Conservation (phyloP, 2,888 invertebrate species). For the Dicyrtomina minuta region DNA sequence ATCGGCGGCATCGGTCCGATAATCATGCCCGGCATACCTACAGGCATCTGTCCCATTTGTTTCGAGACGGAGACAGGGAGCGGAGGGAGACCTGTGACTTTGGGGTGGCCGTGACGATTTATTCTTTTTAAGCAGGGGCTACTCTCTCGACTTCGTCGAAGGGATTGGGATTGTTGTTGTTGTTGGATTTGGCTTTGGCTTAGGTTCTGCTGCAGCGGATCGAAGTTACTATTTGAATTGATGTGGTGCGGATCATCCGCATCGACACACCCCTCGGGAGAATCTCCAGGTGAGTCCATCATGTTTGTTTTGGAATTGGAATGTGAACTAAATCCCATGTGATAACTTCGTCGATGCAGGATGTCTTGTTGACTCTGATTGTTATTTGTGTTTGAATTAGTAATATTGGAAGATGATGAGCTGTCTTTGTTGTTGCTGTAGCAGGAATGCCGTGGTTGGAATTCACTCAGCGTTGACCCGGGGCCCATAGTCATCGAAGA, state of each 20-base stretch:
- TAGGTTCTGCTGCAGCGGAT: neutral
- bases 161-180: too few species aligned
- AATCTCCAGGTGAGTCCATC: neutral
- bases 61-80: slow-evolving; percentile 33
- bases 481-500: too few species aligned
- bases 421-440: neutral
- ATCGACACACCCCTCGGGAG: neutral
- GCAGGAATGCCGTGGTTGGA: slow-evolving; percentile 38
- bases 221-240: neutral
- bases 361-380: too few species aligned
- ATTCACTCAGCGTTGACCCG: slow-evolving; percentile 38
- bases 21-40: neutral
- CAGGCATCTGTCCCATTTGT: neutral
- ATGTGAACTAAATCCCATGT: too few species aligned
- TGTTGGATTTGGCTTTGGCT: neutral
- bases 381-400: too few species aligned
- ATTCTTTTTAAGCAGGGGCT: slow-evolving; percentile 51
- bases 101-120: slow-evolving; percentile 35
- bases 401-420: too few species aligned
- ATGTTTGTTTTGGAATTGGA: too few species aligned
- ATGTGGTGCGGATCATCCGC: neutral
- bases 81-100: slow-evolving; percentile 48
- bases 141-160: slow-evolving; percentile 44
- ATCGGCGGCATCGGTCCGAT: slow-evolving; percentile 9
- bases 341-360: too few species aligned